Conservation (phyloP, 1,140 invertebrate genomes). For the Nephila pilipes region DNA sequence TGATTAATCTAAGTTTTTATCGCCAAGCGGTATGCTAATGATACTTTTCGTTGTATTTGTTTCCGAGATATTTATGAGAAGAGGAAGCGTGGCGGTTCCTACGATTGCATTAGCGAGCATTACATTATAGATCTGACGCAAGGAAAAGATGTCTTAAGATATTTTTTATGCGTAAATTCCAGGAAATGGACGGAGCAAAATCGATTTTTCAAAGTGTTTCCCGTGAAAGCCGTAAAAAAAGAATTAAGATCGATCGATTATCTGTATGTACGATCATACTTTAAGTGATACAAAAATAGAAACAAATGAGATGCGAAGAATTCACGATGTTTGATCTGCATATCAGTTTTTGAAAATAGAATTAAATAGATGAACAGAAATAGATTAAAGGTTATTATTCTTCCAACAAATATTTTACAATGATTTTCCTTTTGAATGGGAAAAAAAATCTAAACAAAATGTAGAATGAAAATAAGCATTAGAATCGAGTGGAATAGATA, state of each 20-base stretch:
- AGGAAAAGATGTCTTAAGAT: background rate
- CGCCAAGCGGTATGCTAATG: slow-evolving; percentile 52
- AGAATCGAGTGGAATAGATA: too few relatives aligned
- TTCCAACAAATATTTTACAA: too few relatives aligned
- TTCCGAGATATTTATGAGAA: slow-evolving; percentile 44
- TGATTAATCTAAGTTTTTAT: slow-evolving; percentile 56
- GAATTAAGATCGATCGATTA: slow-evolving; percentile 5
- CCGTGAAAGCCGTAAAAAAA: background rate
- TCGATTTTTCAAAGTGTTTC: background rate
- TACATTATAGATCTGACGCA: slow-evolving; percentile 8
- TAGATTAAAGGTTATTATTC: background rate
- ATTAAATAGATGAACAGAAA: background rate
- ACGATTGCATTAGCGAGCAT: background rate
- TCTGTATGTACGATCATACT: background rate
- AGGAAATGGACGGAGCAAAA: background rate
- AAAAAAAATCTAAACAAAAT: too few relatives aligned
- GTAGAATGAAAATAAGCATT: too few relatives aligned
- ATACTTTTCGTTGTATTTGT: slow-evolving; percentile 44
- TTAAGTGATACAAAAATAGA: background rate
- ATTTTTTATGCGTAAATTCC: background rate
- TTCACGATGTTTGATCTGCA: background rate
- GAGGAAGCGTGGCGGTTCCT: too few relatives aligned
- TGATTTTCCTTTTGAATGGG: too few relatives aligned
- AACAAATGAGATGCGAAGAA: background rate
- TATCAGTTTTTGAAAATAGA: background rate